Evolutionary conservation across 2,113 vertebrate genomes (phyloP), one percentile per base, ranked within the genome.

Genomic region (Labeo rohita): DNA sequence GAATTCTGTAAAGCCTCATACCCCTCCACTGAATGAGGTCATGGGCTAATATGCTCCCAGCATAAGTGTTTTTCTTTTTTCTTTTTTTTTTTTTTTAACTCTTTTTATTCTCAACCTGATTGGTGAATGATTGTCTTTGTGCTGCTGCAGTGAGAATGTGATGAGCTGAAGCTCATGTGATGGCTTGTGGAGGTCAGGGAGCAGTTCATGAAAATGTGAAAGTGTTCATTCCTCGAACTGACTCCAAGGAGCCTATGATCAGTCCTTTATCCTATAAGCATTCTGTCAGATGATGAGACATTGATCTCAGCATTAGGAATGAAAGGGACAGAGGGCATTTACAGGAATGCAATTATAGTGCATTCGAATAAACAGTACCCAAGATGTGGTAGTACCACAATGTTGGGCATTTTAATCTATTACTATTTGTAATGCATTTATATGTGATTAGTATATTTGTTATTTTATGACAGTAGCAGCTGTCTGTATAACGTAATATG

Each of bases 141-240:
- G 76, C 65, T 39, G 36, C 76, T 47, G n/a, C 2, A 45, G 63
- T 47, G 36, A 68, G 61, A 50, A 68, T 66, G 74, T 68, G 74
- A 85, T 59, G 75, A 80, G 76, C 63, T 85, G 65, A 72, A 72
- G 84, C 76, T 85, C 84, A 85, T 85, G 84, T 85, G 84, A 85
- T 85, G 50, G 34, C n/a, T 39, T 66, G 23, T 61, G 9, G 66
- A 56, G 76, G n/a, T 61, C 63, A 72, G 65, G 39, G 5, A 68
- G 47, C 21, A 36, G 74, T 85, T 50, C 47, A 50, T 12, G 36
- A 52, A 50, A 47, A 70, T 82, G 15, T 82, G 21, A 36, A 84
- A 11, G 66, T 56, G 68, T 73, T 39, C 18, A 23, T 68, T 52
- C 34, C 49, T 39, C 18, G 18, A 56, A 34, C 3, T 4, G 45